Conservation (phyloP, 2,797 vertebrate genomes). For the Parauchenoglanis punctatus region DNA sequence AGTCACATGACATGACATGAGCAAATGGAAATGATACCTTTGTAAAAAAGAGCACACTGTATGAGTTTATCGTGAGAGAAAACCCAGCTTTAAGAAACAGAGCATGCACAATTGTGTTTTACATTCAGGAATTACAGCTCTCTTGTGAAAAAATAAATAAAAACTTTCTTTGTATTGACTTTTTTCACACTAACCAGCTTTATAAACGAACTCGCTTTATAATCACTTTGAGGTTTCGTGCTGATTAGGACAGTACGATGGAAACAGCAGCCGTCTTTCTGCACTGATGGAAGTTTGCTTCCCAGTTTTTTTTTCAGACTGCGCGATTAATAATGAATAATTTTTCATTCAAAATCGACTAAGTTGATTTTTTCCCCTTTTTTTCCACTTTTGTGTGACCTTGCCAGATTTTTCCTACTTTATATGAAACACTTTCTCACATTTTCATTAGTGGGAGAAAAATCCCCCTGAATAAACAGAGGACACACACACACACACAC, state of each 20-base stretch:
- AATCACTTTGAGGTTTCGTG: not conserved
- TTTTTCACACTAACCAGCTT: not conserved
- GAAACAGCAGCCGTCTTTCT: not conserved
- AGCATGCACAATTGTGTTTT: too few relatives aligned
- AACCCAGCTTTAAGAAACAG: too few relatives aligned
- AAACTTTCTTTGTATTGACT: not conserved
- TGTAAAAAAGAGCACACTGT: too few relatives aligned
- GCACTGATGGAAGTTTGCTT: not conserved
- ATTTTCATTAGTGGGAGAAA: slow-evolving; percentile 25
- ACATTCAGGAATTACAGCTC: not conserved
- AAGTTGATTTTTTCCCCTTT: not conserved
- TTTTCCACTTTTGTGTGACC: not conserved
- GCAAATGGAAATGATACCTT: too few relatives aligned
- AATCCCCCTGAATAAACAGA: slow-evolving; percentile 2
- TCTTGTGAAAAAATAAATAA: not conserved
- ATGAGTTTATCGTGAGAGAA: too few relatives aligned
- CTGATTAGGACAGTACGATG: not conserved
- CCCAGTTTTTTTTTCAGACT: not conserved
- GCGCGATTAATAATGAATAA: not conserved
- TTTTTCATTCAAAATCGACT: not conserved
- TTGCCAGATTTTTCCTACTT: not conserved
- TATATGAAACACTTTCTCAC: not conserved
- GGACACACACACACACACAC: slow-evolving; percentile 16
- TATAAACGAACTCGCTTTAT: slow-evolving; percentile 7
- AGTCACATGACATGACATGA: too few relatives aligned